Evolutionary conservation across 2,888 invertebrate species (phyloP), one percentile per base, ranked within the genome.

Genomic region (Mythimna loreyi): DNA sequence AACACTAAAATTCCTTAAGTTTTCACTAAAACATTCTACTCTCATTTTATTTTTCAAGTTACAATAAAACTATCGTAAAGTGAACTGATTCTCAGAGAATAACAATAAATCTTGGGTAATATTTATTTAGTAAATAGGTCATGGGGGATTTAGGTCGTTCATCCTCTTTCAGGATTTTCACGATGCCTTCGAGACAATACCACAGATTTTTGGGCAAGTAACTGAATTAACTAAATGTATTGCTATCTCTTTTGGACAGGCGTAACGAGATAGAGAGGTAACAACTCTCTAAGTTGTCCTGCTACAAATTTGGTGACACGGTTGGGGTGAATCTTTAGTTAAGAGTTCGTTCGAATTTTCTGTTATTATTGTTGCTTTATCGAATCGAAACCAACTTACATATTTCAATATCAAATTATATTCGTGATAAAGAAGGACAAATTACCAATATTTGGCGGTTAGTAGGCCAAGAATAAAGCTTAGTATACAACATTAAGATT

Each of bases 71-170:
- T 36, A 28, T 67, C 74, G 55, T 67, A 57, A 71, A 60, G 9
- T 21, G 49, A 70, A 65, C 65, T 43, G 76, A 72, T 75, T 72
- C 60, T 47, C 30, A 67, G 16, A 63, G 55, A 40, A 61, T 58
- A 65, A 60, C 55, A 56, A 71, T 75, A 60, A 71, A 79, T 75
- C 71, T 45, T 36, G 23, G 45, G 50, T 60, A 68, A 60, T 80
- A 71, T 80, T 78, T 67, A 80, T 71, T 65, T 62, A 13, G 40
- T 63, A 80, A 71, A 80, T 66, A 67, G 76, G 67, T 71, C 71
- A 65, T 49, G n/a, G 33, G 58, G 53, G 75, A 80, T 59, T 64
- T 30, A 30, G 52, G 67, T 59, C 47, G 19, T 55, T 65, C 65
- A 40, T 61, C 28, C 21, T 53, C 25, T 53, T 30, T 25, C n/a